These are phyloP conservation scores for Bubo bubo DNA, from an alignment of 2,113 vertebrate genomes.

Conservation along the genomic window DNA sequence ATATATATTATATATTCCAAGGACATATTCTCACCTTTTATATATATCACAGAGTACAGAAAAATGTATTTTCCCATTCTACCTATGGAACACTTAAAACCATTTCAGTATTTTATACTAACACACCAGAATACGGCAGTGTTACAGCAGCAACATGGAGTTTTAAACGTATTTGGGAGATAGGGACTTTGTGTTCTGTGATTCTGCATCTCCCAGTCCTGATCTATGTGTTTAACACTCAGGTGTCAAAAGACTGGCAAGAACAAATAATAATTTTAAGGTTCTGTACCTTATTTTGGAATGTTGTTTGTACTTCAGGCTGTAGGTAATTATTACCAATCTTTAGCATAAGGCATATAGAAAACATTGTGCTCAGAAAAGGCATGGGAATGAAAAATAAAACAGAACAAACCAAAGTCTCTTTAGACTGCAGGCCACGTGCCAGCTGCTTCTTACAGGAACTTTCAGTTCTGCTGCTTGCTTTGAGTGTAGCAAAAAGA, in stretches of 20 bases:
- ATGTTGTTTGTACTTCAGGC: background rate
- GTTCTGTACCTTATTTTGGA: background rate
- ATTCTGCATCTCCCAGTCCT: background rate
- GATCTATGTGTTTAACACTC: background rate
- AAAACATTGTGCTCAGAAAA: background rate
- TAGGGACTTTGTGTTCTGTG: background rate
- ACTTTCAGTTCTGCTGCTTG: background rate
- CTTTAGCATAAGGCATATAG: background rate
- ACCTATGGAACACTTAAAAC: background rate
- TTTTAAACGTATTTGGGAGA: background rate
- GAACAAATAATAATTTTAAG: background rate
- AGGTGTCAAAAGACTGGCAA: background rate
- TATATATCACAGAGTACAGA: background rate
- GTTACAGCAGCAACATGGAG: background rate
- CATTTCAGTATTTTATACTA: background rate
- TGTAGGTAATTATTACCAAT: background rate
- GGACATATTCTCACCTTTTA: background rate
- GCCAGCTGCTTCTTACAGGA: background rate
- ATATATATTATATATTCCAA: background rate
- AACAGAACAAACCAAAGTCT: background rate
- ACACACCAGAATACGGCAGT: background rate
- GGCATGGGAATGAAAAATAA: background rate
- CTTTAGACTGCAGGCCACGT: background rate
- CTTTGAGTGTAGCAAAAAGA: slow-evolving; percentile 43
- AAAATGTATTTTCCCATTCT: background rate